Conservation (phyloP, 2,797 vertebrate species). For the Botia almorhae region DNA sequence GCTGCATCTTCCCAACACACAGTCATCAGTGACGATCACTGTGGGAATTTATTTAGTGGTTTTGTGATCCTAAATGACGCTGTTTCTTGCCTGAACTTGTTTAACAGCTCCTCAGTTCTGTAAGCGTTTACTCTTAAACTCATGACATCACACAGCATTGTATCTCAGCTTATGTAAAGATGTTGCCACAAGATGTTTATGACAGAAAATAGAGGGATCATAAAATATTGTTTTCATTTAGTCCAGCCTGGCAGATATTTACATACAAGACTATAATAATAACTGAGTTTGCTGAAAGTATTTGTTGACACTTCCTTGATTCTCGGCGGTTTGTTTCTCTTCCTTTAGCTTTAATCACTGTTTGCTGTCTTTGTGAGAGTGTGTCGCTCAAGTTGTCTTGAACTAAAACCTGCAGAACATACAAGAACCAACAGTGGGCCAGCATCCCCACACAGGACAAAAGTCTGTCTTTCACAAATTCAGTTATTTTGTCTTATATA, state of each 20-base stretch:
- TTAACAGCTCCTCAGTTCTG: constrained; percentile 20
- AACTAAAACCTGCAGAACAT: too few species aligned
- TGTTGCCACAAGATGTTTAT: too few species aligned
- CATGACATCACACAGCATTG: neutral
- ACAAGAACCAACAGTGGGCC: too few species aligned
- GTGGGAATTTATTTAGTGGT: constrained; percentile 26
- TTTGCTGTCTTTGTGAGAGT: too few species aligned
- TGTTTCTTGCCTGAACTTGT: constrained; percentile 30
- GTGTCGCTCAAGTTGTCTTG: too few species aligned
- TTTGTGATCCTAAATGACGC: constrained; percentile 41
- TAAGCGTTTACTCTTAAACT: constrained; percentile 16
- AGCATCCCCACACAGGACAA: too few species aligned
- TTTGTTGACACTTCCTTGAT: neutral
- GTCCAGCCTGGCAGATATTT: too few species aligned
- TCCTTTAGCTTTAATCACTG: neutral
- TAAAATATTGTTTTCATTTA: too few species aligned
- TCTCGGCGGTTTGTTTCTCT: neutral
- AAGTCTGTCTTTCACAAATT: too few species aligned
- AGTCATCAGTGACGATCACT: constrained; percentile 50
- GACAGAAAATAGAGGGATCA: too few species aligned
- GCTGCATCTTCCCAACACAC: constrained; percentile 16
- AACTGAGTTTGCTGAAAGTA: neutral
- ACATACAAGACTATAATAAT: neutral
- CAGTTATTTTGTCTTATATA: too few species aligned
- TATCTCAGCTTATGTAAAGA: neutral